Conservation (phyloP, 2,797 vertebrate genomes). For the Phoxinus dragarum region DNA sequence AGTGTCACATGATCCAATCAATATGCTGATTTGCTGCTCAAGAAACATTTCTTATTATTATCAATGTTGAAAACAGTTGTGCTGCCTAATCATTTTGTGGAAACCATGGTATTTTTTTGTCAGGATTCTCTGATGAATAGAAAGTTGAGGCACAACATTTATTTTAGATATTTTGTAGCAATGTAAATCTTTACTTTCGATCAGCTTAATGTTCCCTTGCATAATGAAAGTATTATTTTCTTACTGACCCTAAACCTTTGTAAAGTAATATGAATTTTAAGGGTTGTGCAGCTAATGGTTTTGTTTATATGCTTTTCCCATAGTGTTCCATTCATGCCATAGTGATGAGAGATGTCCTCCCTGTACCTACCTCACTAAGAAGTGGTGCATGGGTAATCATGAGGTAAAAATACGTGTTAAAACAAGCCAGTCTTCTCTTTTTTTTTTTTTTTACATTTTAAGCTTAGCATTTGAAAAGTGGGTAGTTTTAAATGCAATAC, state of each 20-base stretch:
- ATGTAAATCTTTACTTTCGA: neutral
- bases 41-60: neutral
- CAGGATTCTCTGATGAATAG: neutral
- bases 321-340: conserved; percentile 98
- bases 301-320: conserved; percentile 39
- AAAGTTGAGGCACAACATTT: neutral
- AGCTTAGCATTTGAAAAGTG: neutral
- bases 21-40: neutral
- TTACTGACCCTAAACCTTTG: neutral
- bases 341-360: conserved; percentile 96
- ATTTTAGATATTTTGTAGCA: neutral
- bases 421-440: neutral
- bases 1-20: neutral
- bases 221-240: neutral
- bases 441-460: neutral
- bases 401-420: conserved; percentile 82
- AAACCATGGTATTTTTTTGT: neutral
- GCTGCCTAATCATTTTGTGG: neutral
- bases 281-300: neutral
- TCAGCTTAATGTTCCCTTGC: neutral
- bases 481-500: neutral
- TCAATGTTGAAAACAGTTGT: neutral
- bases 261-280: neutral
- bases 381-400: conserved; percentile 99
- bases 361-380: conserved; percentile 95